Evolutionary conservation across 2,113 vertebrate species (phyloP).

Genomic region (Ictidomys tridecemlineatus): DNA sequence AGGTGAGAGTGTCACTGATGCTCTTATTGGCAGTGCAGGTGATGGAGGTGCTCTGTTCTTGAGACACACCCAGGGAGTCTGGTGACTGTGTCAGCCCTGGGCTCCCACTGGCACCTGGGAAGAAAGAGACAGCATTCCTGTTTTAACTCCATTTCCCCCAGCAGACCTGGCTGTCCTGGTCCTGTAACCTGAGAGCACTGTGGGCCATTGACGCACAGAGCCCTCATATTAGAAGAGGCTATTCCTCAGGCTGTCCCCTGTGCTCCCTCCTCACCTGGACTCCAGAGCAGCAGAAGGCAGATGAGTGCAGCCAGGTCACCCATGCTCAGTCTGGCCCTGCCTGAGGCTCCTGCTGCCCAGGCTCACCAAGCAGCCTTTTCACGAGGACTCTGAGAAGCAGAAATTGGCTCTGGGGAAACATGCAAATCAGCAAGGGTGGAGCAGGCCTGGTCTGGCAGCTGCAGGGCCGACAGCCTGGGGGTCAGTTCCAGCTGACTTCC

Average conservation of each 20-base stretch:
- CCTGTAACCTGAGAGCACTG: background rate
- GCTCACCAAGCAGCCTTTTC: background rate
- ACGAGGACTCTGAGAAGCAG: background rate
- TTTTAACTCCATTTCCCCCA: background rate
- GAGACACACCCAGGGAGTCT: background rate
- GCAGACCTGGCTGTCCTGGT: background rate
- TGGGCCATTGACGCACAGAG: background rate
- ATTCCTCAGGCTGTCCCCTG: background rate
- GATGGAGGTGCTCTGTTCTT: background rate
- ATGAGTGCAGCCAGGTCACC: background rate
- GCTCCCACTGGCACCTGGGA: background rate
- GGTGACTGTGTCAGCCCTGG: background rate
- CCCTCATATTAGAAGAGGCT: too few species aligned
- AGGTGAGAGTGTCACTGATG: background rate
- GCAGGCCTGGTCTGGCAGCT: background rate
- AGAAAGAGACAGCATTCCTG: background rate
- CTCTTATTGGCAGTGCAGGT: background rate
- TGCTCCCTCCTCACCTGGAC: background rate
- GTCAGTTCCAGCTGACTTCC: background rate
- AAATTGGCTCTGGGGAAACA: background rate
- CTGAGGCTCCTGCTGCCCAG: background rate
- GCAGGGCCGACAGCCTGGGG: background rate
- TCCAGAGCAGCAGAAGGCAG: constrained; percentile 9
- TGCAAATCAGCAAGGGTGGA: background rate
- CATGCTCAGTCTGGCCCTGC: background rate